phyloP scores from a whole-genome alignment of 1,140 invertebrate species.

The Ostrea edulis region DNA sequence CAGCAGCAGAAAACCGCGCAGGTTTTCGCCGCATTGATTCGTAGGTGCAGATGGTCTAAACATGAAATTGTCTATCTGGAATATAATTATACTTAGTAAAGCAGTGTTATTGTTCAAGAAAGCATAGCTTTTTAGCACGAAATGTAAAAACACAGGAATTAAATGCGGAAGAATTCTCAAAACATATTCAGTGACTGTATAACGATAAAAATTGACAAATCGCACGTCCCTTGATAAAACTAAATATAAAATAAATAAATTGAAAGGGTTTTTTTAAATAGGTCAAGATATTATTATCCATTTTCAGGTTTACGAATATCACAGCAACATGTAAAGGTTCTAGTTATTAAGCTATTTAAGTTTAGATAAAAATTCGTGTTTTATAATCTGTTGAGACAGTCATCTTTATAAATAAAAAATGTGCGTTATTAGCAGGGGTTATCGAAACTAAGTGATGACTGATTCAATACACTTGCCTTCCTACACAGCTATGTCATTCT shows the following conservation, averaged over 20 bases:
- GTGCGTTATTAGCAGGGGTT: background rate
- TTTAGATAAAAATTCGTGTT: background rate
- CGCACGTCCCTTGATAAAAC: background rate
- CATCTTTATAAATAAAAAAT: background rate
- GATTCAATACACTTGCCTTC: background rate
- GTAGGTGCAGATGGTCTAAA: background rate
- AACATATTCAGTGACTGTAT: too few species aligned
- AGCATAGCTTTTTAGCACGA: background rate
- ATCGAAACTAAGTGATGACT: background rate
- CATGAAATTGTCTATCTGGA: too few species aligned
- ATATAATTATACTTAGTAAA: too few species aligned
- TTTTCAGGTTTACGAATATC: background rate
- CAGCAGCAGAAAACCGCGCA: background rate
- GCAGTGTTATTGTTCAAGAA: background rate
- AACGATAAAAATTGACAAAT: background rate
- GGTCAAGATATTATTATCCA: background rate
- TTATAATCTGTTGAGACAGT: background rate
- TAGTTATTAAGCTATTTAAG: background rate
- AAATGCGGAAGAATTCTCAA: background rate
- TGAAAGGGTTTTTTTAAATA: background rate
- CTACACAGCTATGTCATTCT: slow-evolving; percentile 4
- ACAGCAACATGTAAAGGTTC: background rate
- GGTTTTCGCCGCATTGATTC: background rate
- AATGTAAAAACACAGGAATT: background rate
- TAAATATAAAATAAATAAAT: background rate